Conservation (phyloP, 2,113 vertebrate genomes). For the Megaceryle maxima region DNA sequence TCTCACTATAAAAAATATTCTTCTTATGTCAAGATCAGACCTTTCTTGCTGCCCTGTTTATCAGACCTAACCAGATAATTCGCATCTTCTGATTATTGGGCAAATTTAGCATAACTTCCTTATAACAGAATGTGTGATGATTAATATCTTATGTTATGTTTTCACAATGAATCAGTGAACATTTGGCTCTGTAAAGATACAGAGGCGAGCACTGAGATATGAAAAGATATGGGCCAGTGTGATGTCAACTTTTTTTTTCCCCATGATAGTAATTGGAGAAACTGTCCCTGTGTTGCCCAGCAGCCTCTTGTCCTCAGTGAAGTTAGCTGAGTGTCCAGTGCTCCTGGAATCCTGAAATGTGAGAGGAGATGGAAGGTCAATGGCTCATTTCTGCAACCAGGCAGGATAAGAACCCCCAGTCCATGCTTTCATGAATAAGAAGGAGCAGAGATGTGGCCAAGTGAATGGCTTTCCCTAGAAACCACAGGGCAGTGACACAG, state of each 20-base stretch:
- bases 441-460: not conserved
- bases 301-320: not conserved
- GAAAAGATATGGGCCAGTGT: not conserved
- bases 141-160: not conserved
- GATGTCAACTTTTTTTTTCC: not conserved
- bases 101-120: conserved; percentile 2
- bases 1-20: no score
- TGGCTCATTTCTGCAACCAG: not conserved
- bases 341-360: not conserved
- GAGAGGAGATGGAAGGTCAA: not conserved
- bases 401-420: not conserved
- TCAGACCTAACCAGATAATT: not conserved
- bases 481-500: fast-evolving
- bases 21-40: no score
- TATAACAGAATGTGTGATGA: not conserved
- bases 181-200: not conserved
- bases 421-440: no score
- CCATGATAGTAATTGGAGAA: not conserved
- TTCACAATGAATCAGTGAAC: not conserved
- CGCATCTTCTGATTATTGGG: not conserved
- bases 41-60: no score
- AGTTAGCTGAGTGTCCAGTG: not conserved
- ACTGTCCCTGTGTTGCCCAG: not conserved
- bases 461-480: not conserved
- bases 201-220: not conserved